These are phyloP conservation scores for Dendrocincla tyrannina DNA, from an alignment of 2,797 vertebrate species.

Conservation along the genomic window DNA sequence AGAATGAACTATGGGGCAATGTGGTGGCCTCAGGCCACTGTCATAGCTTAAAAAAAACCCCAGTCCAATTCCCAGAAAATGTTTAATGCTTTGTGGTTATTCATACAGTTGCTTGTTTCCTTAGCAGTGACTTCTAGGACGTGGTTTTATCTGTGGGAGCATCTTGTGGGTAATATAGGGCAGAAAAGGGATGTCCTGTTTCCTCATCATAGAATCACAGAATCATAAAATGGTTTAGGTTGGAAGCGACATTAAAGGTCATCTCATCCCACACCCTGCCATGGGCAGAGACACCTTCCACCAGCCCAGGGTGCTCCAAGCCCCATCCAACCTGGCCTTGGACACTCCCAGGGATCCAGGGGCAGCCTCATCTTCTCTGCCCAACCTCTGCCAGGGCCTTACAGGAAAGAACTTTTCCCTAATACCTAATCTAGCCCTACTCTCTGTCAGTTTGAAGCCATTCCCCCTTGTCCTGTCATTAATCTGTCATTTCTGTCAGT, in stretches of 20 bases:
- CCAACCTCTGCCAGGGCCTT: neutral
- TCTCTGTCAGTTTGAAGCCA: neutral
- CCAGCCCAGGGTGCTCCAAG: neutral
- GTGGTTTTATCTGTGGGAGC: neutral
- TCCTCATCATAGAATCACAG: neutral
- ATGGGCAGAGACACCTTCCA: neutral
- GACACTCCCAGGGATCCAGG: neutral
- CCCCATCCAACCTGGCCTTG: neutral
- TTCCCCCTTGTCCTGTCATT: neutral
- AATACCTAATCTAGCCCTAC: neutral
- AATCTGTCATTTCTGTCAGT: neutral
- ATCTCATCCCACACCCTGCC: neutral
- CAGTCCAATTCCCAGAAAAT: neutral
- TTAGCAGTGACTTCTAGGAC: neutral
- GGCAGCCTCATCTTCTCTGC: neutral
- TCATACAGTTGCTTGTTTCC: neutral
- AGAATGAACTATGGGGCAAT: neutral
- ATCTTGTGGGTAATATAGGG: neutral
- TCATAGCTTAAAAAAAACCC: neutral
- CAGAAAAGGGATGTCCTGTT: neutral
- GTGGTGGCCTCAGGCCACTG: neutral
- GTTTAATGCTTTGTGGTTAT: neutral
- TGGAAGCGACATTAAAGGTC: neutral
- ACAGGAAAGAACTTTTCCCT: neutral
- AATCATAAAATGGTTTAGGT: neutral